Percentiles rank a stretch among this genome's conserved stretches.
phyloP scores from a whole-genome alignment of 2,113 vertebrate species.

The Cynocephalus volans region DNA sequence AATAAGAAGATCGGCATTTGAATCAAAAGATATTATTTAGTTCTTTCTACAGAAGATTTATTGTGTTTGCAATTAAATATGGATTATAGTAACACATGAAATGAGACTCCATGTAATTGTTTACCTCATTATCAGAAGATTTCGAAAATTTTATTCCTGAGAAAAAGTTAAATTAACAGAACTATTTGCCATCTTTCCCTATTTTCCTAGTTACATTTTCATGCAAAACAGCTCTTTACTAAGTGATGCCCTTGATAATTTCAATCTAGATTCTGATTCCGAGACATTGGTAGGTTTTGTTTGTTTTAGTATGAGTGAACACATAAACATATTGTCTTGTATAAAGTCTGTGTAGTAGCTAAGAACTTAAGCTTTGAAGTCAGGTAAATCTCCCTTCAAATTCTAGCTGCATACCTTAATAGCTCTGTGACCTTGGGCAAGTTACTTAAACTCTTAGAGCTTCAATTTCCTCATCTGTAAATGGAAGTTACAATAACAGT shows the following conservation, averaged over 20 bases:
- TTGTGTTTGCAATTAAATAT: background rate
- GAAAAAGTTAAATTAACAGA: constrained; percentile 33
- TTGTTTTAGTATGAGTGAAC: background rate
- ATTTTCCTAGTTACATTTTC: constrained; percentile 27
- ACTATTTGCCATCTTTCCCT: background rate
- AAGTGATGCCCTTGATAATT: background rate
- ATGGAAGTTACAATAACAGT: background rate
- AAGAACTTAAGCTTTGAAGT: background rate
- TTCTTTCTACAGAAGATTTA: constrained; percentile 11
- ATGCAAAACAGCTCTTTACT: background rate
- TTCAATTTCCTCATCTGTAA: constrained; percentile 8
- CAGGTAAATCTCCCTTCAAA: background rate
- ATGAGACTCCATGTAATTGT: background rate
- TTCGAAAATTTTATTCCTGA: background rate
- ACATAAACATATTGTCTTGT: background rate
- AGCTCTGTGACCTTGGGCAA: background rate
- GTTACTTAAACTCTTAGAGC: background rate
- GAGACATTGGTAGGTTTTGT: constrained; percentile 1
- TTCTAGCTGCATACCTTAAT: background rate
- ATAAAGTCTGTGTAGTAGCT: background rate
- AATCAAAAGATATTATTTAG: constrained; percentile 16
- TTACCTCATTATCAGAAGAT: background rate
- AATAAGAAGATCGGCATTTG: constrained; percentile 25
- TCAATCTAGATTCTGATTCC: background rate
- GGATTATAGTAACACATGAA: background rate